Percentiles rank a stretch among this genome's conserved stretches.
phyloP scores from a whole-genome alignment of 2,888 invertebrate species.

The Dinocampus coccinellae region DNA sequence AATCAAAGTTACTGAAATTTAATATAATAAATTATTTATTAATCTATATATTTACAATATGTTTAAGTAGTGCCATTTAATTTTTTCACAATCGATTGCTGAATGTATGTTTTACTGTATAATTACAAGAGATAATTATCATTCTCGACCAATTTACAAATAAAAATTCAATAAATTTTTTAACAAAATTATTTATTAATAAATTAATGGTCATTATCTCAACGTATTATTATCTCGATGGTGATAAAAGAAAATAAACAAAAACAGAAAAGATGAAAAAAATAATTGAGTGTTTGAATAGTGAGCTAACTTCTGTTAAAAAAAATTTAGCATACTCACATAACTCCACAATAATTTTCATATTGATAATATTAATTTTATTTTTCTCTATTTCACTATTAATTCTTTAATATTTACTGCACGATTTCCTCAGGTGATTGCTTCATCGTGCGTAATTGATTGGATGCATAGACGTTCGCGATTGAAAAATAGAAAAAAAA shows the following conservation, averaged over 20 bases:
- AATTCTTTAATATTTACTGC: slow-evolving; percentile 5
- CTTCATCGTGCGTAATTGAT: slow-evolving; percentile 18
- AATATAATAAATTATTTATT: background rate
- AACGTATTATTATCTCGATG: too few relatives aligned
- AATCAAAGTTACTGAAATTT: background rate
- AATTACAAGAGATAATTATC: slow-evolving; percentile 3
- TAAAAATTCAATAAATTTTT: background rate
- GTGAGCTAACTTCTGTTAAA: background rate
- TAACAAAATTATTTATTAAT: background rate
- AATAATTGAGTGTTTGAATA: background rate
- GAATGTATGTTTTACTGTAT: background rate
- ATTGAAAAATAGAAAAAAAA: background rate
- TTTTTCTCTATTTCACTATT: background rate
- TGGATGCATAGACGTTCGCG: background rate
- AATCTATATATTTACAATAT: background rate
- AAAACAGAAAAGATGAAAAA: background rate
- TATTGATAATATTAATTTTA: background rate
- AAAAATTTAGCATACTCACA: background rate
- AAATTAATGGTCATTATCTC: background rate
- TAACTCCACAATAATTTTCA: background rate
- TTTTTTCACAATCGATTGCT: background rate
- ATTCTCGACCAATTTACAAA: slow-evolving; percentile 57
- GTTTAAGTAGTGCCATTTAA: background rate
- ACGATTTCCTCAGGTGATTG: slow-evolving; percentile 22
- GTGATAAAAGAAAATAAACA: too few relatives aligned